phyloP scores from a whole-genome alignment of 2,113 vertebrate genomes.

The Panthera uncia region DNA sequence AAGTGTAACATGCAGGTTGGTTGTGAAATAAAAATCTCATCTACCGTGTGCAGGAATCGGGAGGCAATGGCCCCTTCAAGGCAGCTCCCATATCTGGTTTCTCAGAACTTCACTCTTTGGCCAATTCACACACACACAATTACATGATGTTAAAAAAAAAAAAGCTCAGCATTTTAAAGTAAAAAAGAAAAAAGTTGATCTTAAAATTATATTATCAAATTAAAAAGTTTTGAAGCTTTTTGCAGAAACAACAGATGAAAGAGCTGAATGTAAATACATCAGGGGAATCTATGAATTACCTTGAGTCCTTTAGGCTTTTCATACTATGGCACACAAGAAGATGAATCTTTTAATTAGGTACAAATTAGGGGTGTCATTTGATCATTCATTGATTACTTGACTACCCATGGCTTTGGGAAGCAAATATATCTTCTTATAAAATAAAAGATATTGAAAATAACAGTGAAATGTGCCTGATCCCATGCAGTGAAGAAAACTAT shows the following conservation, averaged over 20 bases:
- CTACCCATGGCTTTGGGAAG: not conserved
- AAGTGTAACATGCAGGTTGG: not conserved
- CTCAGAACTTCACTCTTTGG: not conserved
- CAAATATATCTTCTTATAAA: not conserved
- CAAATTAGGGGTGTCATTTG: not conserved
- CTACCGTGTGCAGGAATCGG: not conserved
- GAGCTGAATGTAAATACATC: not conserved
- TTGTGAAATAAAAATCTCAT: not conserved
- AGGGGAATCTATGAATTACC: not conserved
- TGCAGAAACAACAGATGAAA: not conserved
- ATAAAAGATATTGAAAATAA: not conserved
- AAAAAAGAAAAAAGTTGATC: not conserved
- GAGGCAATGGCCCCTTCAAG: not conserved
- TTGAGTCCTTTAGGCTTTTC: not conserved
- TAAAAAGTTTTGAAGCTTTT: not conserved
- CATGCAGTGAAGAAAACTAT: not conserved
- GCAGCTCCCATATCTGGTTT: not conserved
- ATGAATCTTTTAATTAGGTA: not conserved
- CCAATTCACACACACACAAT: fast-evolving
- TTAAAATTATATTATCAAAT: not conserved
- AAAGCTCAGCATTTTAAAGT: not conserved
- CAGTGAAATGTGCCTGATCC: not conserved
- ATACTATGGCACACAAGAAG: not conserved
- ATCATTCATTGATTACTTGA: not conserved
- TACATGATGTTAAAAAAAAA: not conserved